Base-by-base conservation (phyloP, 1,140 invertebrate species). In the Aphidius ervi region DNA sequence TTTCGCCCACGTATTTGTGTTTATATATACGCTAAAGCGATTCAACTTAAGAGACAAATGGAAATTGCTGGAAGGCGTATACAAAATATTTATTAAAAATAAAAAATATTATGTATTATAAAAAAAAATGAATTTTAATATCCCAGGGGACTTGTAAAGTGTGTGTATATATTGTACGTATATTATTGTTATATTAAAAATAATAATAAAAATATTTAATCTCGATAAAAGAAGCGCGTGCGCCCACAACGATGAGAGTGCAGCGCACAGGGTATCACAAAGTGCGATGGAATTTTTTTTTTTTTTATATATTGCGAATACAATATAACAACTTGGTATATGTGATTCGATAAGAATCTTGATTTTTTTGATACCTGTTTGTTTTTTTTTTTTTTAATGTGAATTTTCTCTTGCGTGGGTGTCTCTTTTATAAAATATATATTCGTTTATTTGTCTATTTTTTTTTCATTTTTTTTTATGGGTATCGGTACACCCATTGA, bases 261-360 rank as follows among this genome's bases (percentile, higher is more conserved):
- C 46, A 39, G 40, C n/a, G 6, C 46, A 47, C 60, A 16, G 16
- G 16, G 16, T 53, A 62, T 46, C 55, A 40, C 54, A 46, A 47
- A 47, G 46, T 56, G 53, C 50, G 50, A 55, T 60, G 57, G 43
- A 52, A 49, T 59, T 63, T 40, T 45, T 41, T 20, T 31, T 31
- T 31, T 31, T 31, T 31, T 31, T 31, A 31, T 31, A 31, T 31
- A 31, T 31, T 31, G 23, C 60, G 55, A 49, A 63, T 61, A 63
- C 52, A 66, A 68, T 59, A 16, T 16, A 16, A 16, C 16, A 16
- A 52, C 56, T 47, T 52, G 58, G 52, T 60, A 64, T 56, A 64
- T 49, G 42, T 40, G 5, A 54, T 55, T 46, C 59, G 65, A 68
- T 63, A 66, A 66, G 55, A 52, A 66, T 68, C 66, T 63, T 47